A percentile compares a stretch with the other conserved stretches of the same genome.
Conservation (phyloP, 2,113 vertebrate genomes). For the Cepphus grylle region DNA sequence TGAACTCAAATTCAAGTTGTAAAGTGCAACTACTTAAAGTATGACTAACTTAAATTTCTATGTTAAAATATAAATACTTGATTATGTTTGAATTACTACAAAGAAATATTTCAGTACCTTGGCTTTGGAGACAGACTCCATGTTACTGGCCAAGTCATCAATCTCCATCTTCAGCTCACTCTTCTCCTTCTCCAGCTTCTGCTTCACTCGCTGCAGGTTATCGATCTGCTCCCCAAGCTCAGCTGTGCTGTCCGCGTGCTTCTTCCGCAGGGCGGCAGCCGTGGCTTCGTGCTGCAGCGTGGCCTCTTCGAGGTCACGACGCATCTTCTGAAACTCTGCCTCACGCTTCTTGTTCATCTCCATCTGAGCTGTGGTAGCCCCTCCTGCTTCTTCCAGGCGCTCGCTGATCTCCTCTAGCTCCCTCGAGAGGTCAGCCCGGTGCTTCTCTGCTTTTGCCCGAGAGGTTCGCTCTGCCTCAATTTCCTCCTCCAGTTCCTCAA, state of each 20-base stretch:
- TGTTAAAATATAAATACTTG: background rate
- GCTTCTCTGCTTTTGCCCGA: no score
- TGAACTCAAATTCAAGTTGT: background rate
- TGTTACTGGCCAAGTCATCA: conserved; percentile 79
- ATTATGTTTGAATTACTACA: background rate
- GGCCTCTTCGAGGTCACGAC: conserved; percentile 86
- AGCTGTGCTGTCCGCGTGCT: conserved; percentile 85
- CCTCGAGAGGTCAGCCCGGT: conserved; percentile 83
- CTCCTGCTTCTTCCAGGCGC: conserved; percentile 87
- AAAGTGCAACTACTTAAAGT: background rate
- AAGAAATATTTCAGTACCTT: conserved; percentile 55
- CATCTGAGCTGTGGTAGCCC: conserved; percentile 83
- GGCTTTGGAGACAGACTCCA: conserved; percentile 74
- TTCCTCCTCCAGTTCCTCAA: no score
- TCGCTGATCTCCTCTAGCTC: conserved; percentile 93
- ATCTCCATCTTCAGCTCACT: conserved; percentile 92
- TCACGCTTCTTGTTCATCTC: conserved; percentile 95
- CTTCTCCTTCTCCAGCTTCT: conserved; percentile 93
- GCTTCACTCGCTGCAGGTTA: conserved; percentile 88
- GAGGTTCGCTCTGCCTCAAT: no score
- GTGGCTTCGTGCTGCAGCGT: conserved; percentile 91
- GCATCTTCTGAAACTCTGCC: conserved; percentile 89
- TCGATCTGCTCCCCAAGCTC: conserved; percentile 91
- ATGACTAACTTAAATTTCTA: background rate
- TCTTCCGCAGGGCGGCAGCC: conserved; percentile 80